phyloP scores from a whole-genome alignment of 2,113 vertebrate genomes.

The Macheiramphus alcinus region DNA sequence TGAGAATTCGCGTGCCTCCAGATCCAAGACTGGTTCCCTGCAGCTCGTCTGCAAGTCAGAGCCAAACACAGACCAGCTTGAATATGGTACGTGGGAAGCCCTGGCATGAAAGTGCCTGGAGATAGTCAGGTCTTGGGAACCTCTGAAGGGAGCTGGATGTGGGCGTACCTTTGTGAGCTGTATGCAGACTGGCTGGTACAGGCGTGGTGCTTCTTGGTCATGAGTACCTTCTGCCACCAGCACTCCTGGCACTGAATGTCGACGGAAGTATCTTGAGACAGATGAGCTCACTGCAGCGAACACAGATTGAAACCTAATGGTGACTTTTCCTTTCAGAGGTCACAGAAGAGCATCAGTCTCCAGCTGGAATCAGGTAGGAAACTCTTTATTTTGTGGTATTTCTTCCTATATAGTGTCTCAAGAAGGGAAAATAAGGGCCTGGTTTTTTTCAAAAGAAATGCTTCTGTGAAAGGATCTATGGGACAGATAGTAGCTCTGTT shows the following conservation, averaged over 20 bases:
- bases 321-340: conserved; percentile 69
- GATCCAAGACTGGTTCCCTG: conserved; percentile 70
- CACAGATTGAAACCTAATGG: conserved; percentile 25
- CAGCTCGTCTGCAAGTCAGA: conserved; percentile 88
- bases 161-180: background rate
- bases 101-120: background rate
- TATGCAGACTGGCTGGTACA: background rate
- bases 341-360: conserved; percentile 70
- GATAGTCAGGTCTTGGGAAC: background rate
- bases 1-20: conserved; percentile 71
- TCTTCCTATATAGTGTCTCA: background rate
- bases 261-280: background rate
- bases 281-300: background rate
- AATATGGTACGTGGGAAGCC: conserved; percentile 70
- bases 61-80: conserved; percentile 79
- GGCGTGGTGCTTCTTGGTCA: background rate
- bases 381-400: background rate
- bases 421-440: background rate
- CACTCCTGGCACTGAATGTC: background rate
- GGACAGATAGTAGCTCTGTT: background rate
- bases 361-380: conserved; percentile 74
- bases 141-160: background rate
- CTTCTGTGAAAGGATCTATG: background rate
- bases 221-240: background rate
- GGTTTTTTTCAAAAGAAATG: background rate